phyloP scores from a whole-genome alignment of 1,140 invertebrate species.

The Drosophila insularis region DNA sequence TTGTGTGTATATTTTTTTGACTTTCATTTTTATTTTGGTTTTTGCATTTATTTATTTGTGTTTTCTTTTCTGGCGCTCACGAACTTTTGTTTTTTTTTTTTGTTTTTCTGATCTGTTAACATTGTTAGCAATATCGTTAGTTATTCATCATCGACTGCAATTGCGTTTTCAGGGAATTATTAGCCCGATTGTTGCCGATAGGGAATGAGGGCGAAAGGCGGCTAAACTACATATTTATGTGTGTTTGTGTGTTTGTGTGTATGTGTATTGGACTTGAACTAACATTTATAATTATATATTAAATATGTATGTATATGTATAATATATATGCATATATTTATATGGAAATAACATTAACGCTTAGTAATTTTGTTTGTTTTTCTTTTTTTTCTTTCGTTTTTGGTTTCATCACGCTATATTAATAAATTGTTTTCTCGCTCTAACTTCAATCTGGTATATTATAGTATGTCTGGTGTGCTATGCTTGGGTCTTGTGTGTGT shows the following conservation, averaged over 20 bases:
- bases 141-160: conserved; percentile 21
- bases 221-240: conserved; percentile 22
- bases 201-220: conserved; percentile 21
- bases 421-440: conserved; percentile 17
- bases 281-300: conserved; percentile 63
- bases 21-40: conserved; percentile 31
- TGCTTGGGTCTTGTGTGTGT: not conserved
- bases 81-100: too few species aligned
- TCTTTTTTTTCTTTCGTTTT: conserved; percentile 58
- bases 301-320: conserved; percentile 38
- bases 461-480: conserved; percentile 15
- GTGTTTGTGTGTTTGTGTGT: conserved; percentile 33
- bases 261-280: conserved; percentile 58
- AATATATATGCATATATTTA: conserved; percentile 28
- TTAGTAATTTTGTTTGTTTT: conserved; percentile 32
- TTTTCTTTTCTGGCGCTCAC: conserved; percentile 19
- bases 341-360: conserved; percentile 74
- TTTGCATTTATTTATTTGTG: conserved; percentile 30
- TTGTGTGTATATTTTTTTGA: too few species aligned
- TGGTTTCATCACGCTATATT: conserved; percentile 45
- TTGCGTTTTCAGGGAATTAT: conserved; percentile 10
- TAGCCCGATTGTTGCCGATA: conserved; percentile 1
- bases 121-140: conserved; percentile 59
- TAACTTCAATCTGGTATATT: conserved; percentile 31
- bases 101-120: conserved; percentile 31